Evolutionary conservation across 1,140 invertebrate species (phyloP).

Genomic region (Sarcophaga bullata): DNA sequence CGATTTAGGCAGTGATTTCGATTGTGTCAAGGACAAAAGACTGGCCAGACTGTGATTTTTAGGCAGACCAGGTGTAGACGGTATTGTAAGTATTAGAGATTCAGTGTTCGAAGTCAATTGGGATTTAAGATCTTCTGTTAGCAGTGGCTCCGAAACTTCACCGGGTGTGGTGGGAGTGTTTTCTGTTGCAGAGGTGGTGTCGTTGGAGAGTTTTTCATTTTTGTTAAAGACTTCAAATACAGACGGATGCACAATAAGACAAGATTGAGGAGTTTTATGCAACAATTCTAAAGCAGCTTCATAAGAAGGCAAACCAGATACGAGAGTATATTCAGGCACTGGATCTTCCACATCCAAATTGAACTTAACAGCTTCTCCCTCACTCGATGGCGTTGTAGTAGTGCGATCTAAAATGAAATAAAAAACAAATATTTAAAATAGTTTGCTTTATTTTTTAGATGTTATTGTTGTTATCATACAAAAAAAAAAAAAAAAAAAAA

Average conservation of each 20-base stretch:
- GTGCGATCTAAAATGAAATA: slow-evolving; percentile 53
- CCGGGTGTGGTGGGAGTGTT: not conserved
- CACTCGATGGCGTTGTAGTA: slow-evolving; percentile 54
- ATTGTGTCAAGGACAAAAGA: not conserved
- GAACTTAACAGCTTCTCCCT: slow-evolving; percentile 59
- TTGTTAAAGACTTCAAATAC: slow-evolving; percentile 62
- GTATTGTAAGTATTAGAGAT: not conserved
- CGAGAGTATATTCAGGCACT: slow-evolving; percentile 72
- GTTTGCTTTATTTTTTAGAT: slow-evolving; percentile 14
- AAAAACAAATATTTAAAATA: not conserved
- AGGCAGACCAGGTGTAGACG: slow-evolving; percentile 11
- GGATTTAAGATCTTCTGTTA: not conserved
- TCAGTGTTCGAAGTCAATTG: not conserved
- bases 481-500: too few species aligned
- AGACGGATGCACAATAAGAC: slow-evolving; percentile 62
- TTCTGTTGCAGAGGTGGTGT: not conserved
- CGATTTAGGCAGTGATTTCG: not conserved
- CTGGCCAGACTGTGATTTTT: slow-evolving; percentile 31
- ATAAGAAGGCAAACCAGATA: slow-evolving; percentile 72
- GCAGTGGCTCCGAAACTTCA: not conserved
- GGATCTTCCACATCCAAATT: slow-evolving; percentile 66
- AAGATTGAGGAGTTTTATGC: slow-evolving; percentile 59
- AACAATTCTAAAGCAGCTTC: slow-evolving; percentile 71
- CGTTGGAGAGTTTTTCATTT: slow-evolving; percentile 49
- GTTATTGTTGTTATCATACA: slow-evolving; percentile 18